Evolutionary conservation across 2,888 invertebrate species (phyloP).

Genomic region (Lottia scabra): DNA sequence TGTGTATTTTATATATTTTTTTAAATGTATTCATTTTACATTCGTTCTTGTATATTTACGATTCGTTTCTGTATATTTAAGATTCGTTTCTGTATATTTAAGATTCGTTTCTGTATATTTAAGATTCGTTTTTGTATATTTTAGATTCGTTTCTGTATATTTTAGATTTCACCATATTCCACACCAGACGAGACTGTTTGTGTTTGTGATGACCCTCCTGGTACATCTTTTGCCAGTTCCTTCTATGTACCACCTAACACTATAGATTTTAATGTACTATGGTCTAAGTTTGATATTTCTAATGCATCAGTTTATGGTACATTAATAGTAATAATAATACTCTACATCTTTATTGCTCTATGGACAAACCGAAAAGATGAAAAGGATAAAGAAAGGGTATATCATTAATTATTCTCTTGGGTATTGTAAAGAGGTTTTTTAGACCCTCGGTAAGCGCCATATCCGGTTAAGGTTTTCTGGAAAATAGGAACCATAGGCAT

Average conservation of each 20-base stretch:
- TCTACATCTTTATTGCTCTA: conserved; percentile 54
- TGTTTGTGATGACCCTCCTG: conserved; percentile 44
- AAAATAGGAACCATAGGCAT: no score
- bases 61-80: no score
- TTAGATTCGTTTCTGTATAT: not conserved
- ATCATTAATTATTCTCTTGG: not conserved
- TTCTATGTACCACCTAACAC: conserved; percentile 58
- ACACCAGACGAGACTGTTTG: conserved; percentile 44
- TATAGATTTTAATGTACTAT: conserved; percentile 57
- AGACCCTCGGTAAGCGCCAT: no score
- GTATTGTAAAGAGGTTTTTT: no score
- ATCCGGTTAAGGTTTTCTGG: no score
- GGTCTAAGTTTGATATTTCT: conserved; percentile 49
- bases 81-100: no score
- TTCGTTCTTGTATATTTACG: no score
- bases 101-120: not conserved
- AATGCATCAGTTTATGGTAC: conserved; percentile 66
- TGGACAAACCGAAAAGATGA: conserved; percentile 65
- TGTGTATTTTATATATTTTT: no score
- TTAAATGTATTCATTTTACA: no score
- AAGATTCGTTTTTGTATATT: not conserved
- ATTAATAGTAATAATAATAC: conserved; percentile 54
- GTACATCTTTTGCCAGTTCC: conserved; percentile 57
- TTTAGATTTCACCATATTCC: conserved; percentile 16
- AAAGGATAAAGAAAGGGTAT: conserved; percentile 49